Base-by-base conservation (phyloP, 2,797 vertebrate genomes). In the Natrix natrix region DNA sequence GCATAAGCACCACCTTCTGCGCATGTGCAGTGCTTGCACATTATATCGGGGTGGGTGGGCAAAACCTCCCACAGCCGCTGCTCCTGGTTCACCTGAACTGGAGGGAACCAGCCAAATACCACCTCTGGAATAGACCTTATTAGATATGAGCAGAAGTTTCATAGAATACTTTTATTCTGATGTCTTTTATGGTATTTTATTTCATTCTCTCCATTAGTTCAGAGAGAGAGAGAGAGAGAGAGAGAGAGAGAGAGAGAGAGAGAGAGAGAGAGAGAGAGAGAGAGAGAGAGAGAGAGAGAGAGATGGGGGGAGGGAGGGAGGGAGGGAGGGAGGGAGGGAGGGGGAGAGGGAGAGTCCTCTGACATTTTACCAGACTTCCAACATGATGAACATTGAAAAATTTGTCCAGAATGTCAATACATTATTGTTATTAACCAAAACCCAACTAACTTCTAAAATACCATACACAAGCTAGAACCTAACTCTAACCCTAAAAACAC, bases 231-330 rank as follows among this genome's bases (percentile, higher is more conserved):
- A 87, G 52, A 26, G 14, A 87, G 26, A 28, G 7, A 28, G 3
- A 87, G 26, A 28, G 2, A 26, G 43, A 12, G 10, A 52, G 11
- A 24, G 22, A 22, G 59, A 22, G 59, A 22, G n/a, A n/a, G n/a
- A n/a, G n/a, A n/a, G 20, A 8, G 8, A 26, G 0, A 5, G 5
- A 43, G 20, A 13, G 32, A 43, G 20, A 2, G 6, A 43, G 0
- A 66, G 8, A 87, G 26, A 28, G 7, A 55, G 5, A 87, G 4
- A 14, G 14, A n/a, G 24, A 54, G 14, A 87, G 52, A 26, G 14
- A 87, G 26, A 28, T n/a, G 7, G 55, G 26, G 14, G 55, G 12
- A 28, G 3, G 56, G 26, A 28, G 2, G 24, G 43, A 12, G 10
- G 52, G 11, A 24, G 22, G 22, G 59, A 22, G 59, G 22, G 6